Percentiles rank a stretch among this genome's conserved stretches.
Conservation (phyloP, 2,113 vertebrate species). For the Ceuthmochares aereus region DNA sequence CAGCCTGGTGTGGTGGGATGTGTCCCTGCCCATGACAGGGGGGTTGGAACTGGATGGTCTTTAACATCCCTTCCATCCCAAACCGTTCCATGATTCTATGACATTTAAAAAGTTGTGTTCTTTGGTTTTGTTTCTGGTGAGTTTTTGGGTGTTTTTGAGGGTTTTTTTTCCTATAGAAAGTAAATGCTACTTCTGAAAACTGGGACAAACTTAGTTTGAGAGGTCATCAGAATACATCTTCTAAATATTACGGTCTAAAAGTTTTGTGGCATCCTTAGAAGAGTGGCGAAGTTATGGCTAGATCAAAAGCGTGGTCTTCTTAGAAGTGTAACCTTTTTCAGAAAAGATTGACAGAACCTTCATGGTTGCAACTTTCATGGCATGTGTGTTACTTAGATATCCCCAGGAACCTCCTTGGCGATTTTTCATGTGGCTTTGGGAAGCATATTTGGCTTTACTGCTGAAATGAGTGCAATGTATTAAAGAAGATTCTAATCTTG, state of each 20-base stretch:
- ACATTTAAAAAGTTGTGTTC: not conserved
- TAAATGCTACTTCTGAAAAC: not conserved
- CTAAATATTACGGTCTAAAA: not conserved
- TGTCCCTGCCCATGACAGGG: too few species aligned
- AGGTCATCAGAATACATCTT: not conserved
- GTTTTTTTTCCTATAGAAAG: not conserved
- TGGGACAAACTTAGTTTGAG: not conserved
- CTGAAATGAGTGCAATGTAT: not conserved
- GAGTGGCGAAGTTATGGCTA: not conserved
- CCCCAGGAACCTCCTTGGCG: not conserved
- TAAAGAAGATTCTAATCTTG: not conserved
- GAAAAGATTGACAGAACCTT: not conserved
- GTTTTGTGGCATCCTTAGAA: not conserved
- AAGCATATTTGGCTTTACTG: not conserved
- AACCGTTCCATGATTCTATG: too few species aligned
- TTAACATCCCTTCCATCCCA: too few species aligned
- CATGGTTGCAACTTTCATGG: not conserved
- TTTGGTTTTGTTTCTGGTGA: not conserved
- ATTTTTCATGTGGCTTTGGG: not conserved
- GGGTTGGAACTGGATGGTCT: too few species aligned
- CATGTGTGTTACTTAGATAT: not conserved
- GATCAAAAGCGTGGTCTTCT: not conserved
- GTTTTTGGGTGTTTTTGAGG: too few species aligned
- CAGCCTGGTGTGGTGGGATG: too few species aligned
- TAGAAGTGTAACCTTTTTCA: not conserved